phyloP scores from a whole-genome alignment of 2,888 invertebrate genomes.

The Chalcosyrphus nemorum region DNA sequence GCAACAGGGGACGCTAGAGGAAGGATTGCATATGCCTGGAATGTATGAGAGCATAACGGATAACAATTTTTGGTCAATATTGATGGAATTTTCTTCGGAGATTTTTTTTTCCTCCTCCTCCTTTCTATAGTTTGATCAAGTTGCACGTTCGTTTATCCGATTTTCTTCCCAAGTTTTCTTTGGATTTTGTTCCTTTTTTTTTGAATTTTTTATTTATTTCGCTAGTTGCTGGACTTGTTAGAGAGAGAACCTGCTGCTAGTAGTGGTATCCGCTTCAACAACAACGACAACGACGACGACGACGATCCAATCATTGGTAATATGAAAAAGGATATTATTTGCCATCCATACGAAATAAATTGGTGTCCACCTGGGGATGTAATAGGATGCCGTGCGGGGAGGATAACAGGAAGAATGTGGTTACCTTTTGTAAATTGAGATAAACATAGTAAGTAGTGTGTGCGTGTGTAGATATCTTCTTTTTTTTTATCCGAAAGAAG shows the following conservation, averaged over 20 bases:
- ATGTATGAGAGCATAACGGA: conserved; percentile 48
- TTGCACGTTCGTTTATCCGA: conserved; percentile 69
- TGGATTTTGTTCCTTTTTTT: neutral
- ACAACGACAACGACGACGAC: conserved; percentile 19
- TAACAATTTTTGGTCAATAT: conserved; percentile 72
- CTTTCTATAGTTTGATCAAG: conserved; percentile 49
- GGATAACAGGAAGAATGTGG: conserved; percentile 34
- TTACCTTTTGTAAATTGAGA: conserved; percentile 71
- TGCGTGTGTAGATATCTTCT: neutral
- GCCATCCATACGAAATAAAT: conserved; percentile 69
- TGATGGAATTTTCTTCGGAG: conserved; percentile 68
- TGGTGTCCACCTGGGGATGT: conserved; percentile 67
- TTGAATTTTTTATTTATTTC: conserved; percentile 34
- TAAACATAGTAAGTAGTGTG: conserved; percentile 35
- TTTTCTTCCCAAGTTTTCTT: conserved; percentile 32
- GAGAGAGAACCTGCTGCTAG: conserved; percentile 9
- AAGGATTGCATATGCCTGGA: conserved; percentile 51
- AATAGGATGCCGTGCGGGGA: conserved; percentile 6
- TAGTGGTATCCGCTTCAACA: conserved; percentile 30
- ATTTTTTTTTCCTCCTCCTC: conserved; percentile 16
- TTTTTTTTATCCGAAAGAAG: neutral
- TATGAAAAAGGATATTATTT: conserved; percentile 72
- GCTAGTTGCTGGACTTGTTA: conserved; percentile 38
- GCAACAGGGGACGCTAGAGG: conserved; percentile 43
- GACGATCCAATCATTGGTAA: conserved; percentile 71